Conservation (phyloP, 1,140 invertebrate genomes). For the Lepeophtheirus salmonis region DNA sequence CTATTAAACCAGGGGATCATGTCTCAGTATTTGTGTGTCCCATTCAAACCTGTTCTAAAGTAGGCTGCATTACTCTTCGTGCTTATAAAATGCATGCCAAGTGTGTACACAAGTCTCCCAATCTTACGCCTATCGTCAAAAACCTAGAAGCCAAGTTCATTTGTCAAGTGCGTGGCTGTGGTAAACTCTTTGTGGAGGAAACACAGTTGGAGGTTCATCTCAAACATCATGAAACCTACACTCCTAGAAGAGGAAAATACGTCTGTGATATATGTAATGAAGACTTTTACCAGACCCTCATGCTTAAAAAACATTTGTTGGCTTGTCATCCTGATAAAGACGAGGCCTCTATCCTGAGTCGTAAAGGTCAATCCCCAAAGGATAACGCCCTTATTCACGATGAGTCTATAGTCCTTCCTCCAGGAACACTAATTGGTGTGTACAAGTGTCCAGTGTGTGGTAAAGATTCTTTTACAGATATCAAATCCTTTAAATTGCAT, state of each 20-base stretch:
- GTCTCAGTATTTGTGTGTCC: neutral
- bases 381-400: neutral
- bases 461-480: neutral
- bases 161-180: constrained; percentile 4
- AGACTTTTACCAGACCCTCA: constrained; percentile 1
- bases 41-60: neutral
- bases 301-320: neutral
- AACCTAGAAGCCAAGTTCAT: neutral
- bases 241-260: neutral
- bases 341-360: neutral
- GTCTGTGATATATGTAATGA: constrained; percentile 2
- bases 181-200: constrained; percentile 7
- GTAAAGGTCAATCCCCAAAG: neutral
- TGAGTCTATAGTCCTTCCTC: neutral
- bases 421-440: neutral
- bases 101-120: constrained; percentile 7
- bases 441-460: constrained; percentile 3
- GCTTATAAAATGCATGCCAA: constrained; percentile 5
- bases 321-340: neutral
- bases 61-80: neutral
- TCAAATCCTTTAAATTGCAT: constrained; percentile 2
- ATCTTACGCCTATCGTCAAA: constrained; percentile 1
- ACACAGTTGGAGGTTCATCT: constrained; percentile 2
- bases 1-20: neutral
- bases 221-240: constrained; percentile 4